Base-by-base conservation (phyloP, 2,888 invertebrate species). In the Chymomyza caudatula region DNA sequence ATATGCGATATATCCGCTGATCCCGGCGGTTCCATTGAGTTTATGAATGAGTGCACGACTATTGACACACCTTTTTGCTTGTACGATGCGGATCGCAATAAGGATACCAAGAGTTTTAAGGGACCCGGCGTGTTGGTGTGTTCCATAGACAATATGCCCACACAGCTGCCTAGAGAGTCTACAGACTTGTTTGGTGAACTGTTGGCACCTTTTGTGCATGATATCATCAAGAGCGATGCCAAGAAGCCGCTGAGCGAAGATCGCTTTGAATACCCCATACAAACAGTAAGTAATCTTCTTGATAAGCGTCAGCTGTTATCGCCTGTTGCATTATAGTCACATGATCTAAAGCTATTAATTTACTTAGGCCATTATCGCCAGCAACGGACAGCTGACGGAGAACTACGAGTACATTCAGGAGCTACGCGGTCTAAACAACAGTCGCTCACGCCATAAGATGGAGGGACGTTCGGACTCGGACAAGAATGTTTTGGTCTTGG, bases 131-230 rank as follows among this genome's bases (percentile, higher is more conserved):
- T 99, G 1, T 91, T 99, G 59, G 98, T 99, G n/a, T 99, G 99
- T 89, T 98, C 98, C 15, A 99, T 99, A 77, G 99, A 99, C 91
- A 99, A 99, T 91, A 99, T 99, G 99, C 99, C 99, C 0, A 99
- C 99, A 0, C 99, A 99, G 90, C 92, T 99, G 70, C 99, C 99
- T 0, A 92, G 96, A 52, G 99, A 99, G 89, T 95, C 99, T 2
- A 99, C 99, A 0, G 98, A 99, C 87, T 97, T 98, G 90, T 99
- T 99, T 89, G 99, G 99, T 0, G 96, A 97, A 78, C 92, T 98
- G 0, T 92, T 99, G 25, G 93, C 94, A 71, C 99, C 99, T 0
- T 97, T 96, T 88, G 93, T 97, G 0, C 92, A 94, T 62, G 97
- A 99, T 77, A 98, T 99, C 84, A 92, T 97, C 83, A 93, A 93